These are phyloP conservation scores for Urophycis tenuis DNA, from an alignment of 2,797 vertebrate genomes.

Conservation along the genomic window DNA sequence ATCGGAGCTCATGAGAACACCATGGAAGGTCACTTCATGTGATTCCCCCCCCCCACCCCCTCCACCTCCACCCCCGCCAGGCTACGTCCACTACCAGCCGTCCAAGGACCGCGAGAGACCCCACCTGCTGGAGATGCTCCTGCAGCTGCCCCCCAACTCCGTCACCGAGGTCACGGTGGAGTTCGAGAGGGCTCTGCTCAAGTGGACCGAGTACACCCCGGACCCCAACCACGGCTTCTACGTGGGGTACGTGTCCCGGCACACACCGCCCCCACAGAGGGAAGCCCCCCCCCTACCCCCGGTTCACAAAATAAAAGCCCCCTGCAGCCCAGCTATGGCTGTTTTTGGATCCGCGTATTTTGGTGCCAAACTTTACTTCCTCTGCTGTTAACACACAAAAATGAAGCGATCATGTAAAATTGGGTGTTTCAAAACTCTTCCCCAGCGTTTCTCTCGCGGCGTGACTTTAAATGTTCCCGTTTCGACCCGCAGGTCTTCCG, in stretches of 20 bases:
- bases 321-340: neutral
- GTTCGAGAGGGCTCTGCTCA: slow-evolving; percentile 92
- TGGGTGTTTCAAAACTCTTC: no score
- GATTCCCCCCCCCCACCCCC: no score
- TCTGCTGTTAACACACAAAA: no score
- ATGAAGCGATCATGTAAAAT: neutral
- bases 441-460: neutral
- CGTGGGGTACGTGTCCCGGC: slow-evolving; percentile 69
- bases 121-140: slow-evolving; percentile 94
- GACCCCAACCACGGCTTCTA: slow-evolving; percentile 98
- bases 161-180: slow-evolving; percentile 92
- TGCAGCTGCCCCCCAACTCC: slow-evolving; percentile 92
- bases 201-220: slow-evolving; percentile 96
- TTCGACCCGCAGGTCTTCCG: slow-evolving; percentile 77
- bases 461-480: slow-evolving; percentile 26
- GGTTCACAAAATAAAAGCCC: neutral
- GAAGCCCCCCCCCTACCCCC: neutral
- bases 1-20: no score
- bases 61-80: slow-evolving; percentile 50
- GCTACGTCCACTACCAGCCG: slow-evolving; percentile 94
- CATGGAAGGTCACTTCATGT: neutral
- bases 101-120: slow-evolving; percentile 87
- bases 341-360: neutral
- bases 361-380: neutral
- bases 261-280: neutral